Conservation (phyloP, 2,113 vertebrate genomes). For the Saiga tatarica region DNA sequence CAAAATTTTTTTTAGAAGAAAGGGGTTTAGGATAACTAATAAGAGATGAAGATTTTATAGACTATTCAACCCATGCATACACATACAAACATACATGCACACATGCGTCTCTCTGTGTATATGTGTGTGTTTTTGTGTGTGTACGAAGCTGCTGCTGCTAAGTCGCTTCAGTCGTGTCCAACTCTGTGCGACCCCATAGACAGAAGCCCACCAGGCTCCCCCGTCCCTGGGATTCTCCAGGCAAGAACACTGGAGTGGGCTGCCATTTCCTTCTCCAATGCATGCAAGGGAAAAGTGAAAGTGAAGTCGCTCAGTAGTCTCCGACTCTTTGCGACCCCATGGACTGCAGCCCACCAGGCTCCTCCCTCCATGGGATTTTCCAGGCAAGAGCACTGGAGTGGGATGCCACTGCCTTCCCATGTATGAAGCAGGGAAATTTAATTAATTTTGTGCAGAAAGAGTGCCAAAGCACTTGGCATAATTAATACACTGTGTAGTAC, state of each 20-base stretch:
- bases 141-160: too few relatives aligned
- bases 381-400: too few relatives aligned
- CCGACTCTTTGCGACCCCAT: rapidly evolving
- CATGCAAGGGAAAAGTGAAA: too few relatives aligned
- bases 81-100: background rate
- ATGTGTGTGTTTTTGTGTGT: background rate
- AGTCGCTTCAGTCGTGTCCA: rapidly evolving
- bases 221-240: too few relatives aligned
- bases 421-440: background rate
- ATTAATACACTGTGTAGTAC: background rate
- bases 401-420: background rate
- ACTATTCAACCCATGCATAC: background rate
- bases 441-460: background rate
- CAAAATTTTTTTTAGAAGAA: background rate
- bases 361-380: too few relatives aligned
- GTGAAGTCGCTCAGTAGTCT: too few relatives aligned
- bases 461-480: background rate
- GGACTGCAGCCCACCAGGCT: too few relatives aligned
- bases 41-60: background rate
- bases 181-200: too few relatives aligned
- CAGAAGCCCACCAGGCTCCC: rapidly evolving
- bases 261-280: too few relatives aligned
- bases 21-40: background rate
- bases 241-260: too few relatives aligned
- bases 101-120: background rate